A percentile compares a stretch with the other conserved stretches of the same genome.
phyloP scores from a whole-genome alignment of 2,797 vertebrate species.

The Syngnathus rostellatus region DNA sequence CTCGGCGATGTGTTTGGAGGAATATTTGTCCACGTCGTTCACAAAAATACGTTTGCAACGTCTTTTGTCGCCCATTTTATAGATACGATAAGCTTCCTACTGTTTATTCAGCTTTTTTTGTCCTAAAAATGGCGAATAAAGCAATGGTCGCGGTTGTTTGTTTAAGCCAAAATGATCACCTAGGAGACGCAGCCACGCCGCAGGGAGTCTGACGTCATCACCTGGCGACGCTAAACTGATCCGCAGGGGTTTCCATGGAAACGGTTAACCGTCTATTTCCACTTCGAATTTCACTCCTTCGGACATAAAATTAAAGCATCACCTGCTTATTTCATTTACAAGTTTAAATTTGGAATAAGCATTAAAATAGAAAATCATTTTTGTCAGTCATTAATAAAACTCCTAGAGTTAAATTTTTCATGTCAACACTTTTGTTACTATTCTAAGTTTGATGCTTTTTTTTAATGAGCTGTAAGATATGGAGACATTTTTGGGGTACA shows the following conservation, averaged over 20 bases:
- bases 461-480: no score
- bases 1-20: slow-evolving; percentile 68
- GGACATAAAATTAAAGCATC: no score
- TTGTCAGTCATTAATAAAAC: no score
- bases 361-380: no score
- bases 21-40: slow-evolving; percentile 79
- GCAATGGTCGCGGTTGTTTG: neutral
- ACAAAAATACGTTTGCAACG: slow-evolving; percentile 72
- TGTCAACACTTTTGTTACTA: no score
- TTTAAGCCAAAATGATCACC: neutral
- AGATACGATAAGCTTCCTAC: neutral
- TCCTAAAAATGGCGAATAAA: neutral
- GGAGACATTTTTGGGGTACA: no score
- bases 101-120: neutral
- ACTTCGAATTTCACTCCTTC: no score
- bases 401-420: no score
- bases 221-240: neutral
- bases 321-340: no score
- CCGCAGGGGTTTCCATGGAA: neutral
- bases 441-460: no score
- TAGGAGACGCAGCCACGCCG: neutral
- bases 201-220: neutral
- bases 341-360: no score
- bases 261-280: no score
- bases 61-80: slow-evolving; percentile 54